Conservation (phyloP, 2,888 invertebrate species). For the Dermolepida albohirtum region DNA sequence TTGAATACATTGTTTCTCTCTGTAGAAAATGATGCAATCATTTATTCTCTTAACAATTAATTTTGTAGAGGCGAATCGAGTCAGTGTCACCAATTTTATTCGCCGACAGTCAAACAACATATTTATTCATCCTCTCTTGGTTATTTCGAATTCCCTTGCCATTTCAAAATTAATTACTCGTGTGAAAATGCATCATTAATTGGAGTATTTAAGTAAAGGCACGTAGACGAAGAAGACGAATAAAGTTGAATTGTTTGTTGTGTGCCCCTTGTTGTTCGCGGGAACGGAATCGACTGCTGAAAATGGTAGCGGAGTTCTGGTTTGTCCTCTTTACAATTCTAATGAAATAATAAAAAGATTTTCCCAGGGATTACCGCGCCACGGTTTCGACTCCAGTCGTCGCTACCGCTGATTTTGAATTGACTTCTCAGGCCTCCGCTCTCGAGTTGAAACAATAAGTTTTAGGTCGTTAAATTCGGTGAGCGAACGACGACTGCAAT, state of each 20-base stretch:
- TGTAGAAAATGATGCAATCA: no score
- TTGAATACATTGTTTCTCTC: no score
- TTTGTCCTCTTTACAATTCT: slow-evolving; percentile 34
- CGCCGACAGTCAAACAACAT: no score
- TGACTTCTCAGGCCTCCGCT: slow-evolving; percentile 31
- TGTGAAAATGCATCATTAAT: slow-evolving; percentile 37
- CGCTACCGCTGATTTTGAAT: slow-evolving; percentile 25
- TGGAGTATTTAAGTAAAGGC: slow-evolving; percentile 24
- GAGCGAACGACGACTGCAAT: no score
- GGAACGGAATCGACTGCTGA: slow-evolving; percentile 16
- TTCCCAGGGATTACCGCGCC: slow-evolving; percentile 32
- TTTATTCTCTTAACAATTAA: no score
- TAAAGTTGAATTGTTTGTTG: not conserved
- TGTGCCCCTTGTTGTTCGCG: slow-evolving; percentile 23
- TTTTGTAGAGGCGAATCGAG: no score
- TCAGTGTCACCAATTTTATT: no score
- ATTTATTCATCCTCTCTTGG: not conserved
- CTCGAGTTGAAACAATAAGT: slow-evolving; percentile 33
- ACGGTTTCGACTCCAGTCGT: slow-evolving; percentile 11
- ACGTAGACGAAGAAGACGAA: not conserved
- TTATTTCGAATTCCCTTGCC: slow-evolving; percentile 16
- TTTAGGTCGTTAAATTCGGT: slow-evolving; percentile 24
- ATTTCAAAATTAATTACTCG: slow-evolving; percentile 33
- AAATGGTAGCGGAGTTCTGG: slow-evolving; percentile 4
- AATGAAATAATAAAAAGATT: slow-evolving; percentile 39